These are phyloP conservation scores for Clytia hemisphaerica DNA, from an alignment of 30 jellyfish, hydroid and myxozoan genomes.

Conservation along the genomic window DNA sequence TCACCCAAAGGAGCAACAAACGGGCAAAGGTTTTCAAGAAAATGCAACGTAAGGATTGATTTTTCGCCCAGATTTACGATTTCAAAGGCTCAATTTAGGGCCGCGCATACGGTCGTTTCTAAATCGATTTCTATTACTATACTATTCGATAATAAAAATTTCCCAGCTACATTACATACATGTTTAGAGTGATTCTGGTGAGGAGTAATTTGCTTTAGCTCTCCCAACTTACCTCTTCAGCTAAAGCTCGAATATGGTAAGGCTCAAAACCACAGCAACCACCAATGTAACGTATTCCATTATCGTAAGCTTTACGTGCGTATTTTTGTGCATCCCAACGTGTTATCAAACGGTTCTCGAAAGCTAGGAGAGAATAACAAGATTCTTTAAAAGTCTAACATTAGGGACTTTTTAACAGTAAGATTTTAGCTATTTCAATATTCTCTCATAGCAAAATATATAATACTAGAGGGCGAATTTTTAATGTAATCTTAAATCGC, in stretches of 20 bases:
- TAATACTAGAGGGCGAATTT: too few species aligned
- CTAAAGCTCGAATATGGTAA: slow-evolving; percentile 41
- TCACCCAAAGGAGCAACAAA: too few species aligned
- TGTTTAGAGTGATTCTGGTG: not conserved
- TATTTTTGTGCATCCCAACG: slow-evolving; percentile 31
- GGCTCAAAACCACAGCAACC: slow-evolving; percentile 36
- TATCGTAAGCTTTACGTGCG: slow-evolving; percentile 39
- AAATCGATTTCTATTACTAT: too few species aligned
- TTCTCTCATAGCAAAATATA: too few species aligned
- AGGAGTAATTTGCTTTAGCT: not conserved
- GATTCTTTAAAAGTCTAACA: not conserved
- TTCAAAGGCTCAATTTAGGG: too few species aligned
- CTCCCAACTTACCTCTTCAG: slow-evolving; percentile 23
- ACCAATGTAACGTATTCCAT: slow-evolving; percentile 34
- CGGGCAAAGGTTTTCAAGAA: too few species aligned
- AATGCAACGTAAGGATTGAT: too few species aligned
- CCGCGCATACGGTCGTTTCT: too few species aligned
- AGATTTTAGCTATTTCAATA: too few species aligned
- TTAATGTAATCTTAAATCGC: too few species aligned
- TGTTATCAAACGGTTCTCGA: slow-evolving; percentile 1
- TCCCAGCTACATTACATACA: not conserved
- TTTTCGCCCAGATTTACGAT: too few species aligned
- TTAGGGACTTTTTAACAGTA: too few species aligned
- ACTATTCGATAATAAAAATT: not conserved
- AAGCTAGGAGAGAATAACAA: not conserved